phyloP scores from a whole-genome alignment of 2,797 vertebrate species.

The Artibeus jamaicensis region DNA sequence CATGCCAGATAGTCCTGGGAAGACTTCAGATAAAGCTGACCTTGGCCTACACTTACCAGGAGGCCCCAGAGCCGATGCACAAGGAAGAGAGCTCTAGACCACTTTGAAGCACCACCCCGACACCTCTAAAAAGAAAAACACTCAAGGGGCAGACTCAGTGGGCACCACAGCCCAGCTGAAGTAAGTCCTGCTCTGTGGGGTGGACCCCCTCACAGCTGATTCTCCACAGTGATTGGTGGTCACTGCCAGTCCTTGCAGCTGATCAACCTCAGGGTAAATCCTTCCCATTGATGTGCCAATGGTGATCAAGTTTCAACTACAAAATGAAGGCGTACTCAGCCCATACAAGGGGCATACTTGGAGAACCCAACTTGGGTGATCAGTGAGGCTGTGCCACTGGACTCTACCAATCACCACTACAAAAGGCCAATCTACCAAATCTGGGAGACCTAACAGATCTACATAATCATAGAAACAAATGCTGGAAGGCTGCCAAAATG shows the following conservation, averaged over 20 bases:
- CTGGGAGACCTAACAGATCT: background rate
- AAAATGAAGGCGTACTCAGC: background rate
- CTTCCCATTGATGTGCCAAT: background rate
- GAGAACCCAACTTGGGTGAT: background rate
- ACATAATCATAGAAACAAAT: background rate
- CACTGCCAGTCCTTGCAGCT: background rate
- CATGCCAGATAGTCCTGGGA: background rate
- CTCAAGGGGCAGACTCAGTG: background rate
- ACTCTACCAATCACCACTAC: background rate
- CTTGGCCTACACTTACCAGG: background rate
- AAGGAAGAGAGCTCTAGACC: background rate
- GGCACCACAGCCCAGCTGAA: background rate
- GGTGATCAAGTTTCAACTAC: background rate
- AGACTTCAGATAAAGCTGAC: background rate
- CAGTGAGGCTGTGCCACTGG: background rate
- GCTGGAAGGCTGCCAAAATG: background rate
- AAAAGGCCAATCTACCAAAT: background rate
- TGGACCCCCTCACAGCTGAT: background rate
- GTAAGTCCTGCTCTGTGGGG: background rate
- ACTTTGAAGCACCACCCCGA: background rate
- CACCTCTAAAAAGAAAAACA: background rate
- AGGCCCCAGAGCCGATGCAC: background rate
- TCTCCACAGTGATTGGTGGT: background rate
- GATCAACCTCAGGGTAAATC: background rate
- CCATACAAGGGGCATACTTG: background rate